These are phyloP conservation scores for Notospermus geniculatus DNA, from an alignment of 1,140 invertebrate species.

Conservation along the genomic window DNA sequence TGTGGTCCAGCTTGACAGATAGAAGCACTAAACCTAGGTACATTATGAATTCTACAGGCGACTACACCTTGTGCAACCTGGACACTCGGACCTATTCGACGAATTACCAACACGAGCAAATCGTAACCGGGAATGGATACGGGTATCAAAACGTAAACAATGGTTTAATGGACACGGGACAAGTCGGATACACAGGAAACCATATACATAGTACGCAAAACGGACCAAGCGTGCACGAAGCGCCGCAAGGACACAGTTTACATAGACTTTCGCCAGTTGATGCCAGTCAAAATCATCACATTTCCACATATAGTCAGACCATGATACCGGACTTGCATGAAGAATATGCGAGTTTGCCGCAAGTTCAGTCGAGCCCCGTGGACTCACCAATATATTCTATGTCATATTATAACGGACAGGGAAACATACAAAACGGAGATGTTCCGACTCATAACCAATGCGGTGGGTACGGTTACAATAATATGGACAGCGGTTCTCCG, in stretches of 20 bases:
- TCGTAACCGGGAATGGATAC: not conserved
- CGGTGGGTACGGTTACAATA: too few species aligned
- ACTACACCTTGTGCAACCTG: slow-evolving; percentile 23
- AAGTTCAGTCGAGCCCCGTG: too few species aligned
- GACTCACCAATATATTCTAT: too few species aligned
- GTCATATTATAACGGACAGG: too few species aligned
- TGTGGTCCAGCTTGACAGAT: slow-evolving; percentile 8
- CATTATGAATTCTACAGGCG: slow-evolving; percentile 19
- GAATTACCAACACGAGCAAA: not conserved
- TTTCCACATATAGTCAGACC: slow-evolving; percentile 1
- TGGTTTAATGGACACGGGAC: slow-evolving; percentile 5
- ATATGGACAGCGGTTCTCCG: too few species aligned
- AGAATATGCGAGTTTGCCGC: not conserved
- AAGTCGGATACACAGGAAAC: not conserved
- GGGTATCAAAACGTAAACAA: slow-evolving; percentile 17
- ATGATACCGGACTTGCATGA: not conserved
- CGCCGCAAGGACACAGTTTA: not conserved
- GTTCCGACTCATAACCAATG: too few species aligned
- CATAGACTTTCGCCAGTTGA: slow-evolving; percentile 8
- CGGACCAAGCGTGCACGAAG: not conserved
- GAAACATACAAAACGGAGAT: too few species aligned
- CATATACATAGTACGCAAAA: slow-evolving; percentile 10
- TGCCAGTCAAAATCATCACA: not conserved
- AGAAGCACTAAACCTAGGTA: not conserved
- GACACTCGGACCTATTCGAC: slow-evolving; percentile 15